phyloP scores from a whole-genome alignment of 2,797 vertebrate genomes.

The Dermochelys coriacea region DNA sequence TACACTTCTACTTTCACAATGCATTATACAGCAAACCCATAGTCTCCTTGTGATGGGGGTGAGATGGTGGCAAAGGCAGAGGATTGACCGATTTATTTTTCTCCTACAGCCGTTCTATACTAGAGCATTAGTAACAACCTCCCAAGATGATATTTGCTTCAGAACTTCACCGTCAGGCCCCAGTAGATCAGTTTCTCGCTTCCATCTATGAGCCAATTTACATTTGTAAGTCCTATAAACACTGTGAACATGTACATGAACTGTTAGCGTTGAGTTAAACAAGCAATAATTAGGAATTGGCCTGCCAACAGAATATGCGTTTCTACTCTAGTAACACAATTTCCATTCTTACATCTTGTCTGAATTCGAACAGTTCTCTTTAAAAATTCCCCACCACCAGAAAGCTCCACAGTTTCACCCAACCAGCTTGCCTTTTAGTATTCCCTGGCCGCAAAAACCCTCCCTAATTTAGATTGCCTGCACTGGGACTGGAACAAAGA shows the following conservation, averaged over 20 bases:
- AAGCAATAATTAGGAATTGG: neutral
- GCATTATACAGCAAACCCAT: accelerated
- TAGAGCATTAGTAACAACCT: neutral
- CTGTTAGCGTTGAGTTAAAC: accelerated
- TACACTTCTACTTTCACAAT: slow-evolving; percentile 10
- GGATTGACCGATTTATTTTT: neutral
- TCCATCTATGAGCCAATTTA: neutral
- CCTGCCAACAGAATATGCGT: neutral
- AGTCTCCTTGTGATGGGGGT: neutral
- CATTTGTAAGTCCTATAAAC: neutral
- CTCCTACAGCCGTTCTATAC: neutral
- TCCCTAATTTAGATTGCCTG: neutral
- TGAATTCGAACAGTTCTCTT: neutral
- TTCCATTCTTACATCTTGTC: neutral
- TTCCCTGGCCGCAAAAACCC: neutral
- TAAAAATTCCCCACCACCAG: neutral
- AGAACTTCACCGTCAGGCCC: neutral
- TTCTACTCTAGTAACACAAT: neutral
- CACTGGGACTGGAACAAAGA: neutral
- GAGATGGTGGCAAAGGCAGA: neutral
- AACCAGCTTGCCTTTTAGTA: neutral
- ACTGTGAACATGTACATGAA: neutral
- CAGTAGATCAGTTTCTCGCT: neutral
- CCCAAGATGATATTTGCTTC: slow-evolving; percentile 25
- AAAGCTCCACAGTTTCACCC: neutral